A percentile compares a stretch with the other conserved stretches of the same genome.
phyloP scores from a whole-genome alignment of 1,140 invertebrate species.

The Drosophila gunungcola region DNA sequence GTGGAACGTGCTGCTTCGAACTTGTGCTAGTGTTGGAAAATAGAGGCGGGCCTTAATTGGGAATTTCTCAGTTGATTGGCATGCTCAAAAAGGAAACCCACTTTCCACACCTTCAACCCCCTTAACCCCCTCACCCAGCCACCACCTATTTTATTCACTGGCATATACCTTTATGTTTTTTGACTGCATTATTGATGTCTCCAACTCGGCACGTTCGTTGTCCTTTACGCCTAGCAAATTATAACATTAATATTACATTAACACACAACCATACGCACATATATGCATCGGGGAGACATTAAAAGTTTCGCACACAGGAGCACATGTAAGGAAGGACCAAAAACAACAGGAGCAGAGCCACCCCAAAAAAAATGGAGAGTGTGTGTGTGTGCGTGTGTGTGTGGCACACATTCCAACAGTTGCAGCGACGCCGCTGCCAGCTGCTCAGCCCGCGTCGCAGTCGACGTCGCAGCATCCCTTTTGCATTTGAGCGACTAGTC shows the following conservation, averaged over 20 bases:
- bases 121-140: background rate
- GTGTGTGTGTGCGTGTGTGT: slow-evolving; percentile 36
- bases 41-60: slow-evolving; percentile 19
- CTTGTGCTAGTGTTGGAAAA: slow-evolving; percentile 37
- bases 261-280: slow-evolving; percentile 51
- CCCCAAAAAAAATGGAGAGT: slow-evolving; percentile 45
- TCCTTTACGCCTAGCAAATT: slow-evolving; percentile 64
- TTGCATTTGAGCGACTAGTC: slow-evolving; percentile 69
- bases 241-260: slow-evolving; percentile 83
- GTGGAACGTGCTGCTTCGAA: slow-evolving; percentile 56
- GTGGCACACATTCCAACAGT: slow-evolving; percentile 81
- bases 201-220: slow-evolving; percentile 49
- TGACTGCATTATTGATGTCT: slow-evolving; percentile 72
- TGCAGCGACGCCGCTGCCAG: slow-evolving; percentile 57
- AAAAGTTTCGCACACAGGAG: slow-evolving; percentile 65
- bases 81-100: slow-evolving; percentile 11
- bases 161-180: slow-evolving; percentile 37
- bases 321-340: slow-evolving; percentile 70
- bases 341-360: slow-evolving; percentile 65
- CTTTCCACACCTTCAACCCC: too few species aligned
- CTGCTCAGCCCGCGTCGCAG: slow-evolving; percentile 29
- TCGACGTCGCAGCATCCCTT: slow-evolving; percentile 52
- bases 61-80: slow-evolving; percentile 19
- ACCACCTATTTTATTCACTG: background rate
- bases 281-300: slow-evolving; percentile 76